These are phyloP conservation scores for Asobara japonica DNA, from an alignment of 1,140 invertebrate species.

Conservation along the genomic window DNA sequence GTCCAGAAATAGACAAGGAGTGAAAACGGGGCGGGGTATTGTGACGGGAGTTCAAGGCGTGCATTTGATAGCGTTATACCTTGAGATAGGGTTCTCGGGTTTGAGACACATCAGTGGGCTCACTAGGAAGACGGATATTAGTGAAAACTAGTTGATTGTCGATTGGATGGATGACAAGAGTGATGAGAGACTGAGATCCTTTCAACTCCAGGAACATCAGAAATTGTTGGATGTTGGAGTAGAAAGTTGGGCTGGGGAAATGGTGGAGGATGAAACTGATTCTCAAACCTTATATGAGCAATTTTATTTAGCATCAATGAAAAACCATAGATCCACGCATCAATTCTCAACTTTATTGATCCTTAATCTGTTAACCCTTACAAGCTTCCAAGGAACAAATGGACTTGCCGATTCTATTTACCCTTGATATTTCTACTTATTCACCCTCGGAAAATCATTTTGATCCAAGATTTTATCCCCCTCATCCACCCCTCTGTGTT, in stretches of 20 bases:
- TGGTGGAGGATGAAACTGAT: not conserved
- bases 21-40: conserved; percentile 21
- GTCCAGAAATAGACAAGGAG: conserved; percentile 12
- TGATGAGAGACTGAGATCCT: conserved; percentile 41
- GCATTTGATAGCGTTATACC: conserved; percentile 64
- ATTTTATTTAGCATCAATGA: no score
- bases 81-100: conserved; percentile 35
- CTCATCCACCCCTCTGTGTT: not conserved
- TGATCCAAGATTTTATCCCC: not conserved
- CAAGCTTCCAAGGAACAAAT: not conserved
- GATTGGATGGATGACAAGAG: conserved; percentile 42
- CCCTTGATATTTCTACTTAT: not conserved
- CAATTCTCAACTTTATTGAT: no score
- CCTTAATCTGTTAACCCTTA: not conserved
- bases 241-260: not conserved
- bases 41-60: conserved; percentile 51
- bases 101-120: conserved; percentile 53
- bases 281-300: no score
- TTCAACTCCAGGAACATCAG: not conserved
- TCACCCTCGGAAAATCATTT: not conserved
- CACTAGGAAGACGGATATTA: conserved; percentile 31
- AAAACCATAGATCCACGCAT: no score
- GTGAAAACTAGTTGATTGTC: conserved; percentile 14
- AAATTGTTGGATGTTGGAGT: not conserved
- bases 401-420: not conserved